phyloP scores from a whole-genome alignment of 2,797 vertebrate genomes.

The Meda fulgida region DNA sequence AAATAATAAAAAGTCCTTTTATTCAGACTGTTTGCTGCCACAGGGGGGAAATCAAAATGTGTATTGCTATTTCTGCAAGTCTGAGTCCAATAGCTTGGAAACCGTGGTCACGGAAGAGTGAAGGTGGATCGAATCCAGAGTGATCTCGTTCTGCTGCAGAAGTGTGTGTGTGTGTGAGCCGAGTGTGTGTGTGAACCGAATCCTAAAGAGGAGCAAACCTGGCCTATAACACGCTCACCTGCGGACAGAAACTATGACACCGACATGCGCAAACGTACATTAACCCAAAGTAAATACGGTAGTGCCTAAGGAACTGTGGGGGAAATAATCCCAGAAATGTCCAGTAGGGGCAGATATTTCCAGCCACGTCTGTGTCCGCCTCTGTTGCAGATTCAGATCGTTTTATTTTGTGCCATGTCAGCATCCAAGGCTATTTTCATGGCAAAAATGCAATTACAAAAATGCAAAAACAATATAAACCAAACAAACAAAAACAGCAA shows the following conservation, averaged over 20 bases:
- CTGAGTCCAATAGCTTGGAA: background rate
- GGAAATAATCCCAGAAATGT: too few species aligned
- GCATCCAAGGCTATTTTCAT: too few species aligned
- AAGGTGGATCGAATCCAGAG: background rate
- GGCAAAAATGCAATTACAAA: too few species aligned
- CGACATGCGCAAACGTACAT: background rate
- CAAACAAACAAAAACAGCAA: too few species aligned
- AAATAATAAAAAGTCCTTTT: too few species aligned
- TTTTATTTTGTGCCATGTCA: too few species aligned
- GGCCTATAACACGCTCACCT: constrained; percentile 15
- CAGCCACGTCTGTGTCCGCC: background rate
- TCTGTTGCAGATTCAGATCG: background rate
- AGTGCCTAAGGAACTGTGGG: background rate
- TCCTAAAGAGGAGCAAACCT: constrained; percentile 40
- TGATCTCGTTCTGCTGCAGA: constrained; percentile 25
- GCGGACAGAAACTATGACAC: background rate
- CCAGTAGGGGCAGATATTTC: background rate
- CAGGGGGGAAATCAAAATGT: background rate
- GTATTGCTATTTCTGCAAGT: background rate
- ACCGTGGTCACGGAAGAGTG: background rate
- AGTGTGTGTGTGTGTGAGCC: too few species aligned
- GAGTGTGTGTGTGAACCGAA: background rate
- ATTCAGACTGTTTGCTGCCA: constrained; percentile 6
- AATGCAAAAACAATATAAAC: too few species aligned
- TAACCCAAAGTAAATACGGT: background rate